Conservation (phyloP, 2,113 vertebrate species). For the Callipepla californica region DNA sequence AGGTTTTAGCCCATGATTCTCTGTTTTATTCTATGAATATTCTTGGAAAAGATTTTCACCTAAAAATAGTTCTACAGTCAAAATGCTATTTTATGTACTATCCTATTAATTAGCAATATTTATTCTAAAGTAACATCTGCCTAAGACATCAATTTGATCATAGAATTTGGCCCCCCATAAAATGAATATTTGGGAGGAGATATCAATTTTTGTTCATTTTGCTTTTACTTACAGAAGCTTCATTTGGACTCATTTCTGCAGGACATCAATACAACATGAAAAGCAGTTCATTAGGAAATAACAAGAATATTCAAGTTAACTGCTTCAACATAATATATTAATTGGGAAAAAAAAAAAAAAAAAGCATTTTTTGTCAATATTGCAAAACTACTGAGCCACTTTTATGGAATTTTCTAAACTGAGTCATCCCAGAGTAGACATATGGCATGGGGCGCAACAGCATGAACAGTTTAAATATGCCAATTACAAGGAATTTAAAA, state of each 20-base stretch:
- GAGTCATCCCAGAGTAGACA: background rate
- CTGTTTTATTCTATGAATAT: background rate
- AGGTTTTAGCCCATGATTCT: background rate
- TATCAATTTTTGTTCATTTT: background rate
- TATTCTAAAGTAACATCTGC: background rate
- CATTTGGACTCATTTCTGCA: background rate
- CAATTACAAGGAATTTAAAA: background rate
- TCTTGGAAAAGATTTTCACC: background rate
- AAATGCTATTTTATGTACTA: background rate
- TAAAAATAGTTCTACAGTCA: background rate
- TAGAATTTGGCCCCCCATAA: background rate
- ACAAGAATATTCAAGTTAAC: background rate
- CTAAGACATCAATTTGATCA: background rate
- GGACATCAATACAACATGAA: background rate
- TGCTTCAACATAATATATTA: background rate
- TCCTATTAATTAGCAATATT: background rate
- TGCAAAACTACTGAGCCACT: background rate
- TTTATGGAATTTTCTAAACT: constrained; percentile 21
- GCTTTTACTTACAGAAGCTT: background rate
- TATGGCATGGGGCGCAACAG: background rate
- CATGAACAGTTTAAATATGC: constrained; percentile 17
- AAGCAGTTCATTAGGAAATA: background rate
- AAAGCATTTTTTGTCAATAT: background rate
- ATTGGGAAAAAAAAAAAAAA: background rate
- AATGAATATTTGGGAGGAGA: background rate